Evolutionary conservation across 2,113 vertebrate genomes (phyloP).

Genomic region (Eudyptes chrysolophus): DNA sequence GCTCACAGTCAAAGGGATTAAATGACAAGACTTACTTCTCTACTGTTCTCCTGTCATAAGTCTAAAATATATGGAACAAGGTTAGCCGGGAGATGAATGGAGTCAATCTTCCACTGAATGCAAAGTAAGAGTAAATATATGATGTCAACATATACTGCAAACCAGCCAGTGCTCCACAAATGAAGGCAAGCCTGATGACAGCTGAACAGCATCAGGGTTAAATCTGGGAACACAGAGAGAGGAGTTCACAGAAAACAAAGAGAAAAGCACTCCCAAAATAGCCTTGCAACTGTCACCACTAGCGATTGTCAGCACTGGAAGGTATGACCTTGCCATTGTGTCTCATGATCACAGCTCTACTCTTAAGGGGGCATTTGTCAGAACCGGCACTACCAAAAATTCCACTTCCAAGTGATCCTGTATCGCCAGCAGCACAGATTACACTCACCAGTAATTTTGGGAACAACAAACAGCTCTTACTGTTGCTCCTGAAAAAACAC

Average conservation of each 20-base stretch:
- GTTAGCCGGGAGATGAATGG: not conserved
- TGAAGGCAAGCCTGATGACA: not conserved
- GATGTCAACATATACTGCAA: not conserved
- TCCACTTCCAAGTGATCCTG: not conserved
- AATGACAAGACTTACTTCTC: not conserved
- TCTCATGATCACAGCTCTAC: slow-evolving; percentile 10
- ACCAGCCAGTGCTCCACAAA: not conserved
- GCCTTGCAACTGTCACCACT: slow-evolving; percentile 73
- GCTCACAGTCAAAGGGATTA: not conserved
- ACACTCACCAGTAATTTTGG: not conserved
- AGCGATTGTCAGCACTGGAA: slow-evolving; percentile 25
- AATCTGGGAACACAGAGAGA: slow-evolving; percentile 46
- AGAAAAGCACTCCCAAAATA: slow-evolving; percentile 73
- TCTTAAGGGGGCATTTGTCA: slow-evolving; percentile 1
- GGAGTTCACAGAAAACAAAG: slow-evolving; percentile 67
- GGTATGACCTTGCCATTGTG: slow-evolving; percentile 63
- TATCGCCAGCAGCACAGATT: not conserved
- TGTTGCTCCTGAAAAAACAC: not conserved
- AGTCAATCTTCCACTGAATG: not conserved
- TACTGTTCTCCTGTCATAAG: not conserved
- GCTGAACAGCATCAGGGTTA: slow-evolving; percentile 60
- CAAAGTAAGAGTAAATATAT: not conserved
- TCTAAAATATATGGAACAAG: not conserved
- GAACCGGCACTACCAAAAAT: not conserved
- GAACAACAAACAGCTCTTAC: not conserved